Evolutionary conservation across 1,140 invertebrate species (phyloP).

Genomic region (Zaprionus kolodkinae): DNA sequence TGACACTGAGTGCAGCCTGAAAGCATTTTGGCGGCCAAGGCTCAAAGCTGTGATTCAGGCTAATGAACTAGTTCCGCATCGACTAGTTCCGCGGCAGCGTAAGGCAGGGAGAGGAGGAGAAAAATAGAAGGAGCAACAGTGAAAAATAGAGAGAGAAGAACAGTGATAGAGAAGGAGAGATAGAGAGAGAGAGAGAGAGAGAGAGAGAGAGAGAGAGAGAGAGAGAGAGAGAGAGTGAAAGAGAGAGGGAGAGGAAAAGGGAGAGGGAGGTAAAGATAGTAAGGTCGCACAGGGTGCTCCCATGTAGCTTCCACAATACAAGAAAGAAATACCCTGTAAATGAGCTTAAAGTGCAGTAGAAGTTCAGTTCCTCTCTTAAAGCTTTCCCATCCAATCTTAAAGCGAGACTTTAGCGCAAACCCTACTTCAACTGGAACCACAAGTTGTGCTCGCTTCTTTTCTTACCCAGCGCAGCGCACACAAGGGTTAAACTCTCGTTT

Average conservation of each 20-base stretch:
- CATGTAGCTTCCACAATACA: no score
- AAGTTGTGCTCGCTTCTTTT: background rate
- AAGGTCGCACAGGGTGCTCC: no score
- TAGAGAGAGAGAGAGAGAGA: no score
- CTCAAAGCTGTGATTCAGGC: constrained; percentile 16
- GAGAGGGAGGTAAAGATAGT: no score
- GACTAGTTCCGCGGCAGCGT: background rate
- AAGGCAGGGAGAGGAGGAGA: background rate
- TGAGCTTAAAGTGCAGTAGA: no score
- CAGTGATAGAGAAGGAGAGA: background rate
- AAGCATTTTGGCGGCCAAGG: background rate
- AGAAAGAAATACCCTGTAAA: no score
- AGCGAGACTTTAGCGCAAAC: no score
- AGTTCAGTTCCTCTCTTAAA: no score
- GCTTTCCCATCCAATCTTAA: no score
- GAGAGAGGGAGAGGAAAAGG: no score
- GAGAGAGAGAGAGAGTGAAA: no score
- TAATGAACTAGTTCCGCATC: constrained; percentile 39
- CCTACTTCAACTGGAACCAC: background rate
- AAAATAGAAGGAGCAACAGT: background rate
- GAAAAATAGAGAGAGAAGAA: background rate
- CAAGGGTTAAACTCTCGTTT: constrained; percentile 40
- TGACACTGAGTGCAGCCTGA: constrained; percentile 30
- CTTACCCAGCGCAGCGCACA: constrained; percentile 6
- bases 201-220: background rate